A percentile compares a stretch with the other conserved stretches of the same genome.
phyloP scores from a whole-genome alignment of 2,888 invertebrate genomes.

The Tethea ocularis region DNA sequence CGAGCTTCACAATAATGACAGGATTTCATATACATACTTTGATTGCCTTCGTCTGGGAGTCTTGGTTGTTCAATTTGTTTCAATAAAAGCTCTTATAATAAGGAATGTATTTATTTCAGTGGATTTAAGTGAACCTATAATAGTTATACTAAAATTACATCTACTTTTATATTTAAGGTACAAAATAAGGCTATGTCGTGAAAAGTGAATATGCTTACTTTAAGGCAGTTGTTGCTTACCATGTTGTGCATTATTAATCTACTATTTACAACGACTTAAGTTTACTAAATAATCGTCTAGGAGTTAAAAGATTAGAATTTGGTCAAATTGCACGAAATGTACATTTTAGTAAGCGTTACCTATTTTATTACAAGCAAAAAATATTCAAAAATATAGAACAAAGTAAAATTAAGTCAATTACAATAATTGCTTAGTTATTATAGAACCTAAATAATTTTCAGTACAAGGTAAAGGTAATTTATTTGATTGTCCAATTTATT shows the following conservation, averaged over 20 bases:
- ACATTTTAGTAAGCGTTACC: slow-evolving; percentile 63
- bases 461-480: background rate
- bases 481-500: slow-evolving; percentile 1
- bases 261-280: slow-evolving; percentile 62
- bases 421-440: background rate
- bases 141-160: slow-evolving; percentile 43
- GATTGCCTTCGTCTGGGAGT: too few species aligned
- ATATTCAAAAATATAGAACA: background rate
- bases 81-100: slow-evolving; percentile 25
- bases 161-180: slow-evolving; percentile 61
- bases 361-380: slow-evolving; percentile 47
- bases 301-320: slow-evolving; percentile 57
- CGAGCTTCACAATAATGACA: too few species aligned
- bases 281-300: slow-evolving; percentile 41
- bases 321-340: slow-evolving; percentile 66
- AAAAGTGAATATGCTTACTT: slow-evolving; percentile 74
- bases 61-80: too few species aligned
- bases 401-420: background rate
- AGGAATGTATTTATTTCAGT: slow-evolving; percentile 54
- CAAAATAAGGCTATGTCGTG: slow-evolving; percentile 82
- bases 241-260: slow-evolving; percentile 63
- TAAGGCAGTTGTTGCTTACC: slow-evolving; percentile 80
- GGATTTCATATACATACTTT: too few species aligned
- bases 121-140: slow-evolving; percentile 55
- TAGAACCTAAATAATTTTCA: background rate